Evolutionary conservation across 1,140 invertebrate genomes (phyloP).

Genomic region (Drosophila ercepeae): DNA sequence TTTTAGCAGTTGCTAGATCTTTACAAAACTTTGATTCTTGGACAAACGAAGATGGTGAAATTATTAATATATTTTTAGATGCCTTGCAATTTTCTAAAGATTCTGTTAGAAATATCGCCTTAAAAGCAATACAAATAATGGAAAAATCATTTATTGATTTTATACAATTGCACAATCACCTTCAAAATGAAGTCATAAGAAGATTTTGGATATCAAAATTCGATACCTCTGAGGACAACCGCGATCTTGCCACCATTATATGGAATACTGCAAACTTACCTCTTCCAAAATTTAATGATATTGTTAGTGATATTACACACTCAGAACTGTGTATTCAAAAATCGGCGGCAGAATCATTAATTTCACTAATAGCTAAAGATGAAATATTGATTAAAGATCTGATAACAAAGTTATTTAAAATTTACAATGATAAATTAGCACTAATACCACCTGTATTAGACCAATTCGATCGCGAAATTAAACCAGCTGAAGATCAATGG

Average conservation of each 20-base stretch:
- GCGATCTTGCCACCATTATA: constrained; percentile 87
- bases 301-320: constrained; percentile 92
- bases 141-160: constrained; percentile 88
- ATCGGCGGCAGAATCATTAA: constrained; percentile 90
- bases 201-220: constrained; percentile 92
- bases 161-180: constrained; percentile 85
- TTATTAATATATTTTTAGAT: constrained; percentile 90
- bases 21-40: constrained; percentile 87
- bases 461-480: constrained; percentile 94
- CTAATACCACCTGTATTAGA: constrained; percentile 95
- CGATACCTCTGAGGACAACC: constrained; percentile 89
- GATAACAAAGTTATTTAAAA: constrained; percentile 87
- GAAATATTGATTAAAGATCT: constrained; percentile 85
- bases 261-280: constrained; percentile 87
- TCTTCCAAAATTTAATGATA: constrained; percentile 85
- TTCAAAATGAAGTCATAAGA: constrained; percentile 86
- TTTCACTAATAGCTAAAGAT: constrained; percentile 87
- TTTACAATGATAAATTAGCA: constrained; percentile 91
- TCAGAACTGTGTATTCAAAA: constrained; percentile 91
- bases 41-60: constrained; percentile 87
- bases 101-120: constrained; percentile 91
- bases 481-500: constrained; percentile 93
- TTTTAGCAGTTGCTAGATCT: constrained; percentile 90
- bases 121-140: constrained; percentile 89
- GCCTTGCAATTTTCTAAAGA: constrained; percentile 88